Evolutionary conservation across 2,113 vertebrate species (phyloP).

Genomic region (Lycocorax pyrrhopterus): DNA sequence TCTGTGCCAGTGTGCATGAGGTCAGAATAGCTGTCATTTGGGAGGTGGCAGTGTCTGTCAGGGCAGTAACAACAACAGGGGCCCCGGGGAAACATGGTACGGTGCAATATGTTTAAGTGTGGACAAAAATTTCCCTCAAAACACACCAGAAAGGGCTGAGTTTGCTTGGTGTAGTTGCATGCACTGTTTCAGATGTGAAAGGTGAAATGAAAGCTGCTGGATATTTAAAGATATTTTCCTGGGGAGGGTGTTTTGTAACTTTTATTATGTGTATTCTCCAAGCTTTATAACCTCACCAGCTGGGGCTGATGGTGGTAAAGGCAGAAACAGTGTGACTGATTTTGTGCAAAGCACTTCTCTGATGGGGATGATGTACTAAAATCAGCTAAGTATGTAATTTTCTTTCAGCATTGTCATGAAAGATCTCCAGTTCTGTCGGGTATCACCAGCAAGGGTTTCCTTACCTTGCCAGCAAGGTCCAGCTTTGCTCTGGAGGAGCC

Average conservation of each 20-base stretch:
- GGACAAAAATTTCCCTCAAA: conserved; percentile 30
- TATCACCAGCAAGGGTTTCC: background rate
- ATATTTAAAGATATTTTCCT: background rate
- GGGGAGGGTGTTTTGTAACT: background rate
- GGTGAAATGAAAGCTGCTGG: background rate
- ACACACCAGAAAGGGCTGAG: background rate
- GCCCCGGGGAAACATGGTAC: background rate
- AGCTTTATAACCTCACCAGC: background rate
- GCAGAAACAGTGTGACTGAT: background rate
- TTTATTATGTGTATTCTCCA: background rate
- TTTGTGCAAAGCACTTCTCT: background rate
- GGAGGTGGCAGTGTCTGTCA: background rate
- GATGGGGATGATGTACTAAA: background rate
- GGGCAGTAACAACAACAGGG: background rate
- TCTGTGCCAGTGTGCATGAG: background rate
- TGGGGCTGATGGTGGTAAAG: background rate
- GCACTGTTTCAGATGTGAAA: conserved; percentile 9
- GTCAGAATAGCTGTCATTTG: background rate
- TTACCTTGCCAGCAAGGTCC: background rate
- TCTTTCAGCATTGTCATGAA: background rate
- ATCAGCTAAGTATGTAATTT: background rate
- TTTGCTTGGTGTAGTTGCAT: background rate
- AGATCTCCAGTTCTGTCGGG: background rate
- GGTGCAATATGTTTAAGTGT: background rate
- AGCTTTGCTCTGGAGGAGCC: background rate